Evolutionary conservation across 2,888 invertebrate genomes (phyloP).

Genomic region (Baccha elongata): DNA sequence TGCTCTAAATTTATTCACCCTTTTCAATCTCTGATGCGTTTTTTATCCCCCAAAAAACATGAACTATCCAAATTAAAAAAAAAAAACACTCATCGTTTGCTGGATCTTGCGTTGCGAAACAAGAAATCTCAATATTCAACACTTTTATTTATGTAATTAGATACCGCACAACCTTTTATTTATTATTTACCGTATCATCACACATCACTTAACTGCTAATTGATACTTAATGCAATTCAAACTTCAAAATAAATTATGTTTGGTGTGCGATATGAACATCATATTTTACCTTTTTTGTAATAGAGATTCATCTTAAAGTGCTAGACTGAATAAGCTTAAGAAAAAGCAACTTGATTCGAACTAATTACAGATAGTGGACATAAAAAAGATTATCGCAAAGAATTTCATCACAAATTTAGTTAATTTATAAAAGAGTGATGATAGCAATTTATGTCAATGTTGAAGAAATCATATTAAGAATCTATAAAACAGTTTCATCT

Average conservation of each 20-base stretch:
- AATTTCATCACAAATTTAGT: constrained; percentile 4
- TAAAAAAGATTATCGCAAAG: neutral
- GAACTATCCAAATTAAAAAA: too few species aligned
- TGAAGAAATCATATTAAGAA: constrained; percentile 27
- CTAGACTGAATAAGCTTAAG: constrained; percentile 4
- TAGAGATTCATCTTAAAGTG: constrained; percentile 42
- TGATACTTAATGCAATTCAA: neutral
- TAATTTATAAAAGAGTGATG: constrained; percentile 7
- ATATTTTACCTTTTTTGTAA: constrained; percentile 57
- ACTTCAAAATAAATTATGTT: too few species aligned
- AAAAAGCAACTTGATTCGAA: constrained; percentile 13
- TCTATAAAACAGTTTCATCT: constrained; percentile 23
- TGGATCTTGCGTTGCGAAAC: too few species aligned
- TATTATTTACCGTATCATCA: too few species aligned
- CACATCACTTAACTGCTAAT: neutral
- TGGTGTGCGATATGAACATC: too few species aligned
- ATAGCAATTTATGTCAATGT: constrained; percentile 60
- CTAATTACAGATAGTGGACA: constrained; percentile 28
- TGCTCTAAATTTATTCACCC: too few species aligned
- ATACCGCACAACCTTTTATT: too few species aligned
- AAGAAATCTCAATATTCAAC: too few species aligned
- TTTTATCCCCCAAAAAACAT: too few species aligned
- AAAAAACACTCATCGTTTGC: too few species aligned
- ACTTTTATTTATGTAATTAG: too few species aligned
- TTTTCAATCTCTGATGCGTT: too few species aligned